Percentiles rank a stretch among this genome's conserved stretches.
Conservation (phyloP, 2,113 vertebrate genomes). For the Plecturocebus donacophilus region DNA sequence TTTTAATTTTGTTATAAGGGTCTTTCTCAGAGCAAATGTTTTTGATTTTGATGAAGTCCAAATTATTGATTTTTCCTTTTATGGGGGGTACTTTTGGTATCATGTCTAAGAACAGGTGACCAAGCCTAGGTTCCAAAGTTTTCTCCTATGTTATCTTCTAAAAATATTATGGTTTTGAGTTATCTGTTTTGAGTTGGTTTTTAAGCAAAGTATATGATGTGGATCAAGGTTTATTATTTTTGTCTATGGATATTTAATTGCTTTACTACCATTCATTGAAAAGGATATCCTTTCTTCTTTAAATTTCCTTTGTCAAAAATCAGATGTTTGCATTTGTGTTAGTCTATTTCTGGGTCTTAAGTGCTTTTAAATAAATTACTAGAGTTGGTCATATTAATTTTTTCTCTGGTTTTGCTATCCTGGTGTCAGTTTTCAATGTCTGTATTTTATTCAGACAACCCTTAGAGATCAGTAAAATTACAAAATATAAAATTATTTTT, state of each 20-base stretch:
- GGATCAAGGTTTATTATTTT: background rate
- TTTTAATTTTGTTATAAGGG: background rate
- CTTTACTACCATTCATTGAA: background rate
- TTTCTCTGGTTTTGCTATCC: background rate
- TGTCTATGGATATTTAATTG: background rate
- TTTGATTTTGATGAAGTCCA: background rate
- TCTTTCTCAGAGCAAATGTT: background rate
- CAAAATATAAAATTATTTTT: background rate
- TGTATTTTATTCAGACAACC: background rate
- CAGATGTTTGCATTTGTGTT: background rate
- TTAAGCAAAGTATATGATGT: background rate
- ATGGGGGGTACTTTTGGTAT: background rate
- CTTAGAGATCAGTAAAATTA: background rate
- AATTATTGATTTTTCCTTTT: background rate
- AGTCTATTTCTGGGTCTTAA: background rate
- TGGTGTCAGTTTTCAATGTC: background rate
- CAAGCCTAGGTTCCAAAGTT: background rate
- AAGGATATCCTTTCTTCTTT: background rate
- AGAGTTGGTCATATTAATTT: background rate
- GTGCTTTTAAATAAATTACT: background rate
- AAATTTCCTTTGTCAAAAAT: conserved; percentile 15
- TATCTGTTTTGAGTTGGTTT: background rate
- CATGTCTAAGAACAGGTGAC: background rate
- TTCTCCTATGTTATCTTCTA: background rate
- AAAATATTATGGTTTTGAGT: background rate